These are phyloP conservation scores for Episyrphus balteatus DNA, from an alignment of 1,140 invertebrate species.

Conservation along the genomic window DNA sequence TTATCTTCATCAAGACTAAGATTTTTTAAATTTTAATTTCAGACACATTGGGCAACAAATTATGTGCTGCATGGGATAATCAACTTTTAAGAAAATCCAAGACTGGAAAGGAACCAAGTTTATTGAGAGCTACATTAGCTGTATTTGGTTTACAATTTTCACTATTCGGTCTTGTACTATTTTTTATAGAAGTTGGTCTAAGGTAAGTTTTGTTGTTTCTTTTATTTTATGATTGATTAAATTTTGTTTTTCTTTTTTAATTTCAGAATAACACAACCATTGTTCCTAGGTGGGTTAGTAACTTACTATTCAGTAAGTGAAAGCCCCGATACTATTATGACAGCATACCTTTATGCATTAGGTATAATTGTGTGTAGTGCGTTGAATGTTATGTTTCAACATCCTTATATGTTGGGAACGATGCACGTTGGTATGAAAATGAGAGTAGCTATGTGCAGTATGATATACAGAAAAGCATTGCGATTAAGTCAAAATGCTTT, in stretches of 20 bases:
- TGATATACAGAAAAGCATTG: slow-evolving; percentile 73
- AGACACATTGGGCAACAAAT: slow-evolving; percentile 26
- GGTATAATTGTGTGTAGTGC: slow-evolving; percentile 58
- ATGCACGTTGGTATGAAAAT: slow-evolving; percentile 69
- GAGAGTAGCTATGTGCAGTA: slow-evolving; percentile 61
- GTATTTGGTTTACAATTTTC: slow-evolving; percentile 27
- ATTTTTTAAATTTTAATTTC: slow-evolving; percentile 32
- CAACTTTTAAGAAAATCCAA: slow-evolving; percentile 22
- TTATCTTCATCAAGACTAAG: slow-evolving; percentile 24
- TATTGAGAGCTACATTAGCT: slow-evolving; percentile 16
- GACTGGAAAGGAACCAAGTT: slow-evolving; percentile 23
- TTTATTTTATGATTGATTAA: no score
- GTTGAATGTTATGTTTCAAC: slow-evolving; percentile 57
- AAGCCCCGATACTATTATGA: slow-evolving; percentile 36
- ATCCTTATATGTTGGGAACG: slow-evolving; percentile 67
- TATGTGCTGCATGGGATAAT: slow-evolving; percentile 23
- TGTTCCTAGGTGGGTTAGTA: slow-evolving; percentile 60
- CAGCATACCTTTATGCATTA: slow-evolving; percentile 53
- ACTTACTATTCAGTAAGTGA: slow-evolving; percentile 49
- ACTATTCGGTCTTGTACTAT: slow-evolving; percentile 21
- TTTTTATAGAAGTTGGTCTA: slow-evolving; percentile 24
- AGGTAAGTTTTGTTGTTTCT: slow-evolving; percentile 17
- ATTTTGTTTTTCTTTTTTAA: slow-evolving; percentile 1
- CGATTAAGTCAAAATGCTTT: slow-evolving; percentile 57
- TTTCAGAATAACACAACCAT: slow-evolving; percentile 58